These are phyloP conservation scores for Pachymerium ferrugineum DNA, from an alignment of 2,888 invertebrate species.

Conservation along the genomic window DNA sequence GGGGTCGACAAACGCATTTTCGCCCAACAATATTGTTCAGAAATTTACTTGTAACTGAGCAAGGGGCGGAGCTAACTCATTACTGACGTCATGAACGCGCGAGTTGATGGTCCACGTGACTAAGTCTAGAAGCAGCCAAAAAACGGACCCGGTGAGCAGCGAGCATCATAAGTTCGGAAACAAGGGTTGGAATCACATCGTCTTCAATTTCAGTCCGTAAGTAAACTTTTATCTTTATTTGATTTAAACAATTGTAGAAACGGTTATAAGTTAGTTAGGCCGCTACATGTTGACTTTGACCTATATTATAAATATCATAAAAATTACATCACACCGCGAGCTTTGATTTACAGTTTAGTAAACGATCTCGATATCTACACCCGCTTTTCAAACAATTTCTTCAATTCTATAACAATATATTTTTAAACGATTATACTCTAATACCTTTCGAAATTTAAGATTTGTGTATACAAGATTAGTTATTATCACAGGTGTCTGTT, in stretches of 20 bases:
- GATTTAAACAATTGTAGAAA: background rate
- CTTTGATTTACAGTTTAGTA: background rate
- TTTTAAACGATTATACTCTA: background rate
- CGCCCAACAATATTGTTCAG: no score
- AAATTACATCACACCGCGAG: background rate
- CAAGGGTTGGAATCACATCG: background rate
- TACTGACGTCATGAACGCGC: background rate
- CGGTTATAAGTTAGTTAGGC: no score
- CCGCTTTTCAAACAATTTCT: no score
- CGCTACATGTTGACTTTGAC: background rate
- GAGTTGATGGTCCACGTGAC: constrained; percentile 1
- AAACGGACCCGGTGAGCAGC: background rate
- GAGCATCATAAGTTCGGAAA: background rate
- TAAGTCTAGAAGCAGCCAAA: background rate
- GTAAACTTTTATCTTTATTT: background rate
- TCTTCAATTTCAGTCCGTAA: background rate
- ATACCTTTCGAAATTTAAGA: no score
- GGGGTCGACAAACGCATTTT: no score
- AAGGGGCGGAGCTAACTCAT: constrained; percentile 6
- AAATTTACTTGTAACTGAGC: no score
- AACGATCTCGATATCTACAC: background rate
- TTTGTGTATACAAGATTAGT: no score
- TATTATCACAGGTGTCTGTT: no score
- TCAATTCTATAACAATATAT: background rate
- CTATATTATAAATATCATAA: background rate